phyloP scores from a whole-genome alignment of 2,888 invertebrate species.

The Caenorhabditis angaria region DNA sequence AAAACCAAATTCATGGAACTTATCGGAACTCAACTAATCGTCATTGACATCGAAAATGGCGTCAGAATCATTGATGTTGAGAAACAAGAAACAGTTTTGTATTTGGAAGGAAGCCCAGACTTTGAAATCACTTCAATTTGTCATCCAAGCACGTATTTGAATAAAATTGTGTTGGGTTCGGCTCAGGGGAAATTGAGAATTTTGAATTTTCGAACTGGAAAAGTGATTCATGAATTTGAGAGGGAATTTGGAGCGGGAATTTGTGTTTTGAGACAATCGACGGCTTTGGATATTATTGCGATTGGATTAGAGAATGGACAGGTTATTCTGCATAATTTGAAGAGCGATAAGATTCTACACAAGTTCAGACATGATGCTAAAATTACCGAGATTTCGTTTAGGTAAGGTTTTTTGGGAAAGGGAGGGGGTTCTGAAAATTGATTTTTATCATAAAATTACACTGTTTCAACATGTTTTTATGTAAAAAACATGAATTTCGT shows the following conservation, averaged over 20 bases:
- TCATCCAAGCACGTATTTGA: constrained; percentile 92
- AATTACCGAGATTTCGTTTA: constrained; percentile 63
- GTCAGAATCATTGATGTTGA: constrained; percentile 55
- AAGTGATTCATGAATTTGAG: constrained; percentile 78
- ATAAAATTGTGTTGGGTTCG: constrained; percentile 78
- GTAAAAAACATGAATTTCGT: no score
- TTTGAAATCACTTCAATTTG: constrained; percentile 85
- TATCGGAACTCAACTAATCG: constrained; percentile 16
- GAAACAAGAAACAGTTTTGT: constrained; percentile 34
- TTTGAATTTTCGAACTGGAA: constrained; percentile 64
- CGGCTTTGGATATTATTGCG: constrained; percentile 90
- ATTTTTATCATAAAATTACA: no score
- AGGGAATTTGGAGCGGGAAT: constrained; percentile 79
- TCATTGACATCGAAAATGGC: constrained; percentile 52
- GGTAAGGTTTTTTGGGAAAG: constrained; percentile 40
- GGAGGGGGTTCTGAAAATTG: no score
- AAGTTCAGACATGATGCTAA: constrained; percentile 85
- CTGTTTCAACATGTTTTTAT: no score
- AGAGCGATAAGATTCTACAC: constrained; percentile 83
- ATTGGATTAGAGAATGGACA: constrained; percentile 85
- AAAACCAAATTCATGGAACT: constrained; percentile 8
- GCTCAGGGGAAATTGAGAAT: constrained; percentile 59
- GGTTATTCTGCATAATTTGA: constrained; percentile 87
- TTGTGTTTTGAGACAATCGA: constrained; percentile 84
- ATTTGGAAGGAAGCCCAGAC: constrained; percentile 49